Percentiles rank a stretch among this genome's conserved stretches.
Evolutionary conservation across 2,888 invertebrate genomes (phyloP).

Genomic region (Eupithecia centaureata): DNA sequence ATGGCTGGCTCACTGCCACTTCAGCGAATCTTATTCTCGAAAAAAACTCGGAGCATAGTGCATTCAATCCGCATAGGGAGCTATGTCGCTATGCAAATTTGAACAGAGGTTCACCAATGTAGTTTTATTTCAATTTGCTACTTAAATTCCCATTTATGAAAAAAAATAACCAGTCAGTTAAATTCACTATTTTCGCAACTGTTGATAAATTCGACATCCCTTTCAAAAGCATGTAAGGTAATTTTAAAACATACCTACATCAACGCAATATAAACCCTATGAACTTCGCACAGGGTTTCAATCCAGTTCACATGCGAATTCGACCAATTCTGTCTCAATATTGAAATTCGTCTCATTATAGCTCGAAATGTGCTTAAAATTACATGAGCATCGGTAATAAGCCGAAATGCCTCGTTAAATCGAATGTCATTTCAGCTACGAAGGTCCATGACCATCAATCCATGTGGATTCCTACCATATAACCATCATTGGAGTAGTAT

Average conservation of each 20-base stretch:
- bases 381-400: constrained; percentile 8
- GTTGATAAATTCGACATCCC: not conserved
- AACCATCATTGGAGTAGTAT: not conserved
- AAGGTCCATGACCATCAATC: not conserved
- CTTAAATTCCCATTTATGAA: not conserved
- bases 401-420: constrained; percentile 6
- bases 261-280: constrained; percentile 3
- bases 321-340: not conserved
- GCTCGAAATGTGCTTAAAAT: constrained; percentile 11
- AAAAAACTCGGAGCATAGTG: too few relatives aligned
- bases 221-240: not conserved
- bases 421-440: not conserved
- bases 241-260: not conserved
- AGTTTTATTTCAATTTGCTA: not conserved
- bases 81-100: too few relatives aligned
- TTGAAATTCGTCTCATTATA: constrained; percentile 12
- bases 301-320: constrained; percentile 9
- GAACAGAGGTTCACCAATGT: too few relatives aligned
- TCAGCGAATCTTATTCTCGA: too few relatives aligned
- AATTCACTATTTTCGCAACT: not conserved
- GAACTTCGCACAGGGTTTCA: not conserved
- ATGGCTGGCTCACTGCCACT: too few relatives aligned
- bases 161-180: not conserved
- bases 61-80: too few relatives aligned
- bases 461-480: not conserved